Conservation (phyloP, 2,113 vertebrate species). For the Bufo gargarizans region DNA sequence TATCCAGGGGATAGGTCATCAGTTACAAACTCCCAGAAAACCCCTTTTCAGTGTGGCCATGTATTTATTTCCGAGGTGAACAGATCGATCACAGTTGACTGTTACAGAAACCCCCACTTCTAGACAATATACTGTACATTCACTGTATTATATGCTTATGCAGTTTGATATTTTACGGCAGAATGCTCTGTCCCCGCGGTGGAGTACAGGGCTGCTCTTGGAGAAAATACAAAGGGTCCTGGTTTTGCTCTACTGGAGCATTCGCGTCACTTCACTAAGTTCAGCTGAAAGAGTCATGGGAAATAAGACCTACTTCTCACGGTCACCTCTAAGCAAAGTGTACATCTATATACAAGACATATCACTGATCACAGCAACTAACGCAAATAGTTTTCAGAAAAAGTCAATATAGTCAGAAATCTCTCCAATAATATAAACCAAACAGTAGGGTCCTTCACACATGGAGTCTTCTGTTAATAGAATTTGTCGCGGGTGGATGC, state of each 20-base stretch:
- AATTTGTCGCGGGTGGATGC: no score
- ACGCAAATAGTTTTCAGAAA: no score
- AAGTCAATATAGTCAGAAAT: no score
- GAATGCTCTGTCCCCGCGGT: background rate
- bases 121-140: background rate
- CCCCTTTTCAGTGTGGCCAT: no score
- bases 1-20: no score
- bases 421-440: no score
- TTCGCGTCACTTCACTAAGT: background rate
- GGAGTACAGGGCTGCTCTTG: constrained; percentile 8
- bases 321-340: background rate
- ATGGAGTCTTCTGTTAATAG: no score
- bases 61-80: no score
- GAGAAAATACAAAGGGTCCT: constrained; percentile 5
- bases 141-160: background rate
- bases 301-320: background rate
- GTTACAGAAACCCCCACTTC: background rate
- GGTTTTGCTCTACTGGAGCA: constrained; percentile 29
- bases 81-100: no score
- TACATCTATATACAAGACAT: background rate
- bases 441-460: no score
- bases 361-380: background rate
- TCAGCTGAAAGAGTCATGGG: background rate
- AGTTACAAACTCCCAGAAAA: no score
- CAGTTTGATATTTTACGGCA: background rate